Conservation (phyloP, 2,797 vertebrate species). For the Danio tinwini region DNA sequence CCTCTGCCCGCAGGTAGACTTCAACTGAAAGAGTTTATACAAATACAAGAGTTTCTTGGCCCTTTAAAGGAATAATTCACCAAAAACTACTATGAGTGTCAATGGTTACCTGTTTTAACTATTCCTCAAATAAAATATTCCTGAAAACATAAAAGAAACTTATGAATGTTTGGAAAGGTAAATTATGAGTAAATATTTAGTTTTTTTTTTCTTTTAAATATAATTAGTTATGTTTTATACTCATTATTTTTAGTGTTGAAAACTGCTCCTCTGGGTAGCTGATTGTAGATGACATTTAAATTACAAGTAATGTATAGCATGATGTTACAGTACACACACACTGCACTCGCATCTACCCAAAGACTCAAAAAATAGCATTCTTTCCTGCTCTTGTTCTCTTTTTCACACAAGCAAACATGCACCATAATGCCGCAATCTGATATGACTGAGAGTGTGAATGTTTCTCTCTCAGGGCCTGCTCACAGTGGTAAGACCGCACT, state of each 20-base stretch:
- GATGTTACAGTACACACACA: background rate
- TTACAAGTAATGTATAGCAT: background rate
- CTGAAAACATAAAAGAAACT: no score
- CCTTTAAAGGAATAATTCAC: no score
- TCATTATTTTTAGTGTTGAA: background rate
- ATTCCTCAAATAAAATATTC: no score
- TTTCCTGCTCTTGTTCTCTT: background rate
- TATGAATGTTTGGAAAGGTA: no score
- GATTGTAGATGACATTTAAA: background rate
- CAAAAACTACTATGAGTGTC: no score
- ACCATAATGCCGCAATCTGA: constrained; percentile 34
- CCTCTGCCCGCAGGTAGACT: no score
- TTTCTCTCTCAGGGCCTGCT: constrained; percentile 83
- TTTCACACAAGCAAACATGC: constrained; percentile 10
- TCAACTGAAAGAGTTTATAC: no score
- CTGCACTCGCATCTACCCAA: background rate
- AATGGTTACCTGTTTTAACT: no score
- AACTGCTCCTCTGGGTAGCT: background rate
- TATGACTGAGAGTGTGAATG: constrained; percentile 34
- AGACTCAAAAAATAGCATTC: background rate
- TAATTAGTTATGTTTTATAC: background rate
- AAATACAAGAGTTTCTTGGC: no score
- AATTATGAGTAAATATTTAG: no score
- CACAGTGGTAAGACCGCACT: constrained; percentile 94
- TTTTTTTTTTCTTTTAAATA: background rate